A percentile compares a stretch with the other conserved stretches of the same genome.
phyloP scores from a whole-genome alignment of 30 jellyfish, hydroid and myxozoan genomes.

The Turritopsis dohrnii region DNA sequence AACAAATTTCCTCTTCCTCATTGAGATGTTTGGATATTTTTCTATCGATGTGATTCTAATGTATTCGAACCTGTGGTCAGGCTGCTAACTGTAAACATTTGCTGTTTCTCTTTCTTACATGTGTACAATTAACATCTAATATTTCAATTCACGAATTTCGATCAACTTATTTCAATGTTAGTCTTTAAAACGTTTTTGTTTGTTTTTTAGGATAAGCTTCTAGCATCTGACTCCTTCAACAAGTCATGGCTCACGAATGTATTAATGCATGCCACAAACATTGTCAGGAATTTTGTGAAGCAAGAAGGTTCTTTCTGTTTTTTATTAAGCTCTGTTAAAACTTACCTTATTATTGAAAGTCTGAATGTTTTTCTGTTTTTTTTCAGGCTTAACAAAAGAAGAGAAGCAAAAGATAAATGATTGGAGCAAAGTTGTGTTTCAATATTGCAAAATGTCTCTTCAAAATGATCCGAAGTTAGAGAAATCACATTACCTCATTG shows the following conservation, averaged over 20 bases:
- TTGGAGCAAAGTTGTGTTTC: conserved; percentile 32
- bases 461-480: conserved; percentile 11
- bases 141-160: too few species aligned
- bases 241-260: neutral
- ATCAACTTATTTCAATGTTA: too few species aligned
- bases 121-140: too few species aligned
- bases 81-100: too few species aligned
- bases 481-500: neutral
- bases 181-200: neutral
- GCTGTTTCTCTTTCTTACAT: too few species aligned
- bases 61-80: too few species aligned
- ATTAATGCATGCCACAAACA: neutral
- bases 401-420: neutral
- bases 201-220: conserved; percentile 1
- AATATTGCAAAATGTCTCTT: neutral
- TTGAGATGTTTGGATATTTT: too few species aligned
- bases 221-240: neutral
- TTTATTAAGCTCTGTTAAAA: neutral
- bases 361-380: neutral
- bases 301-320: neutral
- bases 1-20: too few species aligned
- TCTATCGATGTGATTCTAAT: too few species aligned
- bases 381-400: neutral
- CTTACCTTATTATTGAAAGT: too few species aligned
- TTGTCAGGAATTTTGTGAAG: neutral